Evolutionary conservation across 2,797 vertebrate species (phyloP).

Genomic region (Strix occidentalis): DNA sequence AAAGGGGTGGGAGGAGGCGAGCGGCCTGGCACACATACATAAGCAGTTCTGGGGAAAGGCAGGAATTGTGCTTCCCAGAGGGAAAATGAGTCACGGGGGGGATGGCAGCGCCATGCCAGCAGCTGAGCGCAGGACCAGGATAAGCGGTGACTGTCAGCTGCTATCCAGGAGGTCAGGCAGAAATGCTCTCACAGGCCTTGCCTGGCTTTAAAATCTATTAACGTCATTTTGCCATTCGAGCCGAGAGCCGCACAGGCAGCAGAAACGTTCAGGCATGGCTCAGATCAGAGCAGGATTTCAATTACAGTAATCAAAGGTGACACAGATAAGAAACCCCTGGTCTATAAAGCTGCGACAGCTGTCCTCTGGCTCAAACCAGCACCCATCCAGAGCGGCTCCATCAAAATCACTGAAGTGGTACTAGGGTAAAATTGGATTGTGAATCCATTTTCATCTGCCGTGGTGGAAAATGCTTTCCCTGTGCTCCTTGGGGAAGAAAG

Average conservation of each 20-base stretch:
- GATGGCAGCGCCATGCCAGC: neutral
- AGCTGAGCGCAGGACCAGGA: neutral
- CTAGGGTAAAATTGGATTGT: conserved; percentile 50
- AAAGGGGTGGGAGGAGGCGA: neutral
- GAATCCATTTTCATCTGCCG: conserved; percentile 36
- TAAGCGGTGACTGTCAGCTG: conserved; percentile 17
- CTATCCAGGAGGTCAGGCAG: conserved; percentile 21
- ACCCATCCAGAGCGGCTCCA: conserved; percentile 52
- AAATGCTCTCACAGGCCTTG: conserved; percentile 15
- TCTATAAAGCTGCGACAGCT: conserved; percentile 43
- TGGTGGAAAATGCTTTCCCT: conserved; percentile 22
- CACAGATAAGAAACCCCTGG: conserved; percentile 63
- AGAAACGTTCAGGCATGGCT: neutral
- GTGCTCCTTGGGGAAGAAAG: neutral
- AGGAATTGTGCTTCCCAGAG: conserved; percentile 15
- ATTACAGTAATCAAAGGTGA: conserved; percentile 65
- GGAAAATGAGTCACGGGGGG: neutral
- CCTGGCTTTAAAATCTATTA: conserved; percentile 56
- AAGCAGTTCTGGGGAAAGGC: neutral
- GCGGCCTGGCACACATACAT: neutral
- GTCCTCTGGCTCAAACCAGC: conserved; percentile 57
- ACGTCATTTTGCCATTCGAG: conserved; percentile 24
- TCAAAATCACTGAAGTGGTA: conserved; percentile 59
- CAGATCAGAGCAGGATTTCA: conserved; percentile 67
- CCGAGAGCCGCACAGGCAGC: conserved; percentile 22